phyloP scores from a whole-genome alignment of 2,113 vertebrate species.

The Rhinoptilus africanus region DNA sequence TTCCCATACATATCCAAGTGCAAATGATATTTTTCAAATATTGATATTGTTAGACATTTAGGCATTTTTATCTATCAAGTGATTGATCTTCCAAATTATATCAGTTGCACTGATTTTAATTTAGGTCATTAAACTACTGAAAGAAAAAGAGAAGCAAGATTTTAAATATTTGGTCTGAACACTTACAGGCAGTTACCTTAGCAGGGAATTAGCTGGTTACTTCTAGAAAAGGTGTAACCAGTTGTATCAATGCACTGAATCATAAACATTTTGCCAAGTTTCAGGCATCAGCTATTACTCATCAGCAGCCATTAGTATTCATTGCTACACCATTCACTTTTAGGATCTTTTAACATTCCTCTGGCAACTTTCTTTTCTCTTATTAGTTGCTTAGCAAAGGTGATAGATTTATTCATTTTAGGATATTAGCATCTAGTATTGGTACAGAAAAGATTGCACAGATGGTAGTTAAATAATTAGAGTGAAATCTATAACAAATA shows the following conservation, averaged over 20 bases:
- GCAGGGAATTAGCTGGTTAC: not conserved
- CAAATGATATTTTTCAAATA: not conserved
- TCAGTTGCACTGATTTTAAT: not conserved
- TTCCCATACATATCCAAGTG: not conserved
- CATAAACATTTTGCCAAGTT: not conserved
- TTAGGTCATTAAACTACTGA: not conserved
- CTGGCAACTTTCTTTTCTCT: not conserved
- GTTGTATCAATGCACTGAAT: not conserved
- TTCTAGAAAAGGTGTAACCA: not conserved
- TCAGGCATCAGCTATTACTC: not conserved
- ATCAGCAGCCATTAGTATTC: not conserved
- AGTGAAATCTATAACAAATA: not conserved
- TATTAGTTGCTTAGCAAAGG: not conserved
- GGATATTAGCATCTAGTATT: not conserved
- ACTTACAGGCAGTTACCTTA: not conserved
- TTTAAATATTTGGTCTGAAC: not conserved
- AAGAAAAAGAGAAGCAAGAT: not conserved
- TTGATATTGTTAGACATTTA: not conserved
- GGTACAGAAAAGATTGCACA: not conserved
- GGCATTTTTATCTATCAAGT: not conserved
- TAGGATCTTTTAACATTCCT: not conserved
- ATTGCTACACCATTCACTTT: not conserved
- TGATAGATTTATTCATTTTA: not conserved
- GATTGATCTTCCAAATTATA: not conserved
- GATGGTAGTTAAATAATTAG: not conserved